A percentile compares a stretch with the other conserved stretches of the same genome.
Conservation (phyloP, 2,888 invertebrate genomes). For the Nematopogon swammerdamellus region DNA sequence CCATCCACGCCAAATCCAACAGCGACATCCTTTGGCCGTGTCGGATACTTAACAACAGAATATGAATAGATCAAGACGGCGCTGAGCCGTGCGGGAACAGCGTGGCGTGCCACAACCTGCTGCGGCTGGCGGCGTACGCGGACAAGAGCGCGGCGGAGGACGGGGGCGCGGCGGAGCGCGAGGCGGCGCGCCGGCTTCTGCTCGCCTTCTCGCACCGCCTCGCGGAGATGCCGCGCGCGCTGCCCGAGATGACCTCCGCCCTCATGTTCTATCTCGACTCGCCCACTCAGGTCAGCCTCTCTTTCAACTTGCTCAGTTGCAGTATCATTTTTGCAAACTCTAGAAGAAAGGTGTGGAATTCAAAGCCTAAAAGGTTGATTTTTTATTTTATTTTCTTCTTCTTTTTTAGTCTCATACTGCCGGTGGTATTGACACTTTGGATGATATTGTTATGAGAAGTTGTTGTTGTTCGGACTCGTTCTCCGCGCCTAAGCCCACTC, state of each 20-base stretch:
- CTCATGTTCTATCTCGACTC: conserved; percentile 66
- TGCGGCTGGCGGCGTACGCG: conserved; percentile 69
- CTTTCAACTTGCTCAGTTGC: conserved; percentile 6
- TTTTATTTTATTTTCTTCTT: too few relatives aligned
- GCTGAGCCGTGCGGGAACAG: conserved; percentile 95
- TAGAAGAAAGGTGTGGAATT: too few relatives aligned
- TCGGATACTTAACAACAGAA: too few relatives aligned
- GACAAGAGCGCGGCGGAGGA: conserved; percentile 44
- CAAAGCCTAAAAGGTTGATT: too few relatives aligned
- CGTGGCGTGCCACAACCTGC: conserved; percentile 77
- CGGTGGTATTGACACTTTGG: too few relatives aligned
- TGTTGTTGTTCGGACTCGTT: too few relatives aligned
- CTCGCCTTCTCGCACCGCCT: conserved; percentile 61
- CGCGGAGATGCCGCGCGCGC: conserved; percentile 60
- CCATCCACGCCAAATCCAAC: too few relatives aligned
- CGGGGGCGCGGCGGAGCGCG: conserved; percentile 33
- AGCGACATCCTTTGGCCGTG: too few relatives aligned
- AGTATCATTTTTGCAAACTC: too few relatives aligned
- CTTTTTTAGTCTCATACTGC: too few relatives aligned
- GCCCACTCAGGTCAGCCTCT: conserved; percentile 75
- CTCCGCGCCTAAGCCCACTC: too few relatives aligned
- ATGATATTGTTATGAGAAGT: too few relatives aligned
- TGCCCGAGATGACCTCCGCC: conserved; percentile 76
- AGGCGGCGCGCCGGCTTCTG: conserved; percentile 60
- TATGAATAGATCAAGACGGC: conserved; percentile 90